These are phyloP conservation scores for Crocodylus rhombifer DNA, from an alignment of 2,797 vertebrate species.

Conservation along the genomic window DNA sequence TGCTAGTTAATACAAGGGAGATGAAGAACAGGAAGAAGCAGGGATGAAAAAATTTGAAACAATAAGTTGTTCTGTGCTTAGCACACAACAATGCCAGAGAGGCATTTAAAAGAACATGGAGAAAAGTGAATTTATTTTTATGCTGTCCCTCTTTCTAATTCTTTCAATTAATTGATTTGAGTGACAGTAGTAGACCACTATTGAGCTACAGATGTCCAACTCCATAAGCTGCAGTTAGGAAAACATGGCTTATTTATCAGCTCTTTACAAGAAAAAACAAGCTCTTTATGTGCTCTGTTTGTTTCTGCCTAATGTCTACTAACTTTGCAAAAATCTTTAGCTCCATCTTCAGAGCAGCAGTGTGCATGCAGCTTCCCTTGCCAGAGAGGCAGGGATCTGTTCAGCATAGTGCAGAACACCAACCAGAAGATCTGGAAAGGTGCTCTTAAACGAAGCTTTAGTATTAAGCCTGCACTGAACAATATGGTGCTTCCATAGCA, in stretches of 20 bases:
- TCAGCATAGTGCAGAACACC: not conserved
- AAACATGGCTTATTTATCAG: conserved; percentile 57
- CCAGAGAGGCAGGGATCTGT: not conserved
- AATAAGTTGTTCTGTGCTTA: not conserved
- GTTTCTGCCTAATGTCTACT: conserved; percentile 14
- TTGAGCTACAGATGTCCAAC: conserved; percentile 72
- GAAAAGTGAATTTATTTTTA: conserved; percentile 52
- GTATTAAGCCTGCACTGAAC: not conserved
- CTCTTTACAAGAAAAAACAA: conserved; percentile 23
- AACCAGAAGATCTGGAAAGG: not conserved
- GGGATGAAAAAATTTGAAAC: conserved; percentile 35
- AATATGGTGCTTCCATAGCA: not conserved
- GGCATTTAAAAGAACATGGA: conserved; percentile 36
- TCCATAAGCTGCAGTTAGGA: conserved; percentile 44
- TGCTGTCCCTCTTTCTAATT: conserved; percentile 54
- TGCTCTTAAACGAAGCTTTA: not conserved
- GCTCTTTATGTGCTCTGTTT: conserved; percentile 32
- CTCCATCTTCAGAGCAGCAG: conserved; percentile 80
- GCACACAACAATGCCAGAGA: conserved; percentile 6
- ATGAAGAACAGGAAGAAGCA: not conserved
- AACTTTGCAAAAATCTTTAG: conserved; percentile 76
- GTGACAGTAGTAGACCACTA: conserved; percentile 59
- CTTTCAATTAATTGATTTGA: conserved; percentile 71
- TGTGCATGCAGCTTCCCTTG: conserved; percentile 44
- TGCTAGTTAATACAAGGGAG: not conserved